These are phyloP conservation scores for Lutraria lutraria DNA, from an alignment of 2,888 invertebrate genomes.

Conservation along the genomic window DNA sequence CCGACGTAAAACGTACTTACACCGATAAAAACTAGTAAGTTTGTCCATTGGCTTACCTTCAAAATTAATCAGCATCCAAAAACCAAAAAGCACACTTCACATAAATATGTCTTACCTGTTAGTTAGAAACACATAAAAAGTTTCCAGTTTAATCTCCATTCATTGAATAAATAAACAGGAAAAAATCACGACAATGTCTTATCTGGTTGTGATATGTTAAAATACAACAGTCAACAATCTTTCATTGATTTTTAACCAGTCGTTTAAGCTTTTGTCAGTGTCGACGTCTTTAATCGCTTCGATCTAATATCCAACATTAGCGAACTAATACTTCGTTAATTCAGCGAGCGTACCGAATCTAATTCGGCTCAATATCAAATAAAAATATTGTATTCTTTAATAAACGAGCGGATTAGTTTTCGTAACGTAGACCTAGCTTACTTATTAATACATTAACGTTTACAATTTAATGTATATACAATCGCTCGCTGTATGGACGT, in stretches of 20 bases:
- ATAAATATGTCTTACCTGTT: background rate
- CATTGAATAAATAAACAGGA: constrained; percentile 8
- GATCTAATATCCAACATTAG: constrained; percentile 26
- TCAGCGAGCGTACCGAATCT: constrained; percentile 18
- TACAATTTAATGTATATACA: background rate
- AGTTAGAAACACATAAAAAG: background rate
- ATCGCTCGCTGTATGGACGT: background rate
- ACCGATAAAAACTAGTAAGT: background rate
- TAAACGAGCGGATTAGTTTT: constrained; percentile 47
- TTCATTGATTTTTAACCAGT: constrained; percentile 26
- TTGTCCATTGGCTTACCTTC: background rate
- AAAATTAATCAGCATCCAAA: background rate
- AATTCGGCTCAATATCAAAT: constrained; percentile 57
- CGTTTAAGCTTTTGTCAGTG: constrained; percentile 13
- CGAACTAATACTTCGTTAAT: constrained; percentile 22
- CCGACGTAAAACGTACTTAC: background rate
- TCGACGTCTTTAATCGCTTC: constrained; percentile 25
- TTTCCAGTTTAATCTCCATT: background rate
- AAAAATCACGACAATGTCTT: constrained; percentile 9
- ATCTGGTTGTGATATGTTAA: constrained; percentile 3
- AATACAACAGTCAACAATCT: constrained; percentile 18
- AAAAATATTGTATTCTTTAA: constrained; percentile 52
- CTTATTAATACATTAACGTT: constrained; percentile 20
- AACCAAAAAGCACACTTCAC: background rate
- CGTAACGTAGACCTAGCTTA: constrained; percentile 15